These are phyloP conservation scores for Caenorhabditis imperialis DNA, from an alignment of 2,888 invertebrate species.

Conservation along the genomic window DNA sequence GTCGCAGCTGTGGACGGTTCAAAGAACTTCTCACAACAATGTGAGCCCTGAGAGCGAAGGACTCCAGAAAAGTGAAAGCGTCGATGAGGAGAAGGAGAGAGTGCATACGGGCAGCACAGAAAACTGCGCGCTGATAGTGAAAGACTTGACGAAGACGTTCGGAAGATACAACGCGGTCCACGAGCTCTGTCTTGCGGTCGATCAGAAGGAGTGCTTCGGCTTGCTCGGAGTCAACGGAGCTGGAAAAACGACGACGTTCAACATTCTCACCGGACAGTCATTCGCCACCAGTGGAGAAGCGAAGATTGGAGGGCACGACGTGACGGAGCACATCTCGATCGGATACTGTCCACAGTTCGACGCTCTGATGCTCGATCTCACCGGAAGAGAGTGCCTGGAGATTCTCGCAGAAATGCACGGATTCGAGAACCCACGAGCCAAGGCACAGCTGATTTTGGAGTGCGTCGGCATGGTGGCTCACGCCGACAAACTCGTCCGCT, in stretches of 20 bases:
- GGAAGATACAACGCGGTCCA: slow-evolving; percentile 56
- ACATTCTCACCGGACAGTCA: slow-evolving; percentile 72
- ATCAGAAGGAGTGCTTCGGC: slow-evolving; percentile 74
- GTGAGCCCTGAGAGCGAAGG: slow-evolving; percentile 38
- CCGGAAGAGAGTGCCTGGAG: slow-evolving; percentile 70
- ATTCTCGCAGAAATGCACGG: slow-evolving; percentile 67
- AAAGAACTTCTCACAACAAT: slow-evolving; percentile 28
- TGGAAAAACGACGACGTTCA: slow-evolving; percentile 77
- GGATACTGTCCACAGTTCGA: slow-evolving; percentile 77
- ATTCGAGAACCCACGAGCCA: slow-evolving; percentile 51
- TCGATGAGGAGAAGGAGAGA: slow-evolving; percentile 28
- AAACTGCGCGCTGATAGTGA: slow-evolving; percentile 27
- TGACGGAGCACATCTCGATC: slow-evolving; percentile 58
- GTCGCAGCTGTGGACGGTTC: slow-evolving; percentile 45
- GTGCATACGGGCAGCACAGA: slow-evolving; percentile 12
- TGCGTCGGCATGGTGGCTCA: slow-evolving; percentile 69
- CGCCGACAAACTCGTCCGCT: slow-evolving; percentile 67
- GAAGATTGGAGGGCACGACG: slow-evolving; percentile 48
- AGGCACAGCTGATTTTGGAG: slow-evolving; percentile 63
- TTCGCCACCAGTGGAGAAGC: slow-evolving; percentile 58
- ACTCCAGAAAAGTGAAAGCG: slow-evolving; percentile 27
- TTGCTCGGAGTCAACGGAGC: slow-evolving; percentile 74
- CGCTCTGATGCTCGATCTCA: slow-evolving; percentile 72
- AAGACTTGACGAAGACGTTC: slow-evolving; percentile 52
- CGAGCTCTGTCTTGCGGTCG: slow-evolving; percentile 69